A percentile compares a stretch with the other conserved stretches of the same genome.
phyloP scores from a whole-genome alignment of 2,797 vertebrate species.

The Eulemur rubriventer region DNA sequence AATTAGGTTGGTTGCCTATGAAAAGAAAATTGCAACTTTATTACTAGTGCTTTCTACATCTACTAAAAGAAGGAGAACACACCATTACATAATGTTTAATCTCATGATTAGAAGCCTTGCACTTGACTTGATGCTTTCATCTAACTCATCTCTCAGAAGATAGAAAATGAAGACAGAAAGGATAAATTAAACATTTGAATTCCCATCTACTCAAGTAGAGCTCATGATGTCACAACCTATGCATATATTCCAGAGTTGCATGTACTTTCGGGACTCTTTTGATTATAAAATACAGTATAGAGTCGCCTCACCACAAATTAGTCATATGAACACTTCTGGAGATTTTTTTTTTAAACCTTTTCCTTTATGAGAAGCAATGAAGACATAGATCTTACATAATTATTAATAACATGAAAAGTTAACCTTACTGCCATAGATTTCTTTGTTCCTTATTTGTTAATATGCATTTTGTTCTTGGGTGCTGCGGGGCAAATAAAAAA shows the following conservation, averaged over 20 bases:
- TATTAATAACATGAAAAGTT: neutral
- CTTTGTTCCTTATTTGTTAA: neutral
- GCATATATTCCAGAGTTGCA: neutral
- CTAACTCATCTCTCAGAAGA: slow-evolving; percentile 11
- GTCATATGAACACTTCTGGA: neutral
- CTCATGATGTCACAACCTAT: neutral
- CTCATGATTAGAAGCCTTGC: neutral
- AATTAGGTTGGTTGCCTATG: neutral
- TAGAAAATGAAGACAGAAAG: neutral
- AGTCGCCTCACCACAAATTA: neutral
- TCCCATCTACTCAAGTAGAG: neutral
- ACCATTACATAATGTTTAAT: neutral
- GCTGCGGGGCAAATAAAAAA: neutral
- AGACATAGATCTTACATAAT: neutral
- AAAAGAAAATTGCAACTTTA: neutral
- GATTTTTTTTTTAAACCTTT: neutral
- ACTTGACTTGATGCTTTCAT: neutral
- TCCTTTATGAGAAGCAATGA: neutral
- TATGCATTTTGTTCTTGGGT: neutral
- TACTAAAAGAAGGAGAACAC: neutral
- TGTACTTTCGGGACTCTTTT: neutral
- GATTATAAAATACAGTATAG: neutral
- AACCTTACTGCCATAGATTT: neutral
- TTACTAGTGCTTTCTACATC: neutral
- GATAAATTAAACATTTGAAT: neutral